Evolutionary conservation across 2,888 invertebrate genomes (phyloP).

Genomic region (Lithophane ornitopus): DNA sequence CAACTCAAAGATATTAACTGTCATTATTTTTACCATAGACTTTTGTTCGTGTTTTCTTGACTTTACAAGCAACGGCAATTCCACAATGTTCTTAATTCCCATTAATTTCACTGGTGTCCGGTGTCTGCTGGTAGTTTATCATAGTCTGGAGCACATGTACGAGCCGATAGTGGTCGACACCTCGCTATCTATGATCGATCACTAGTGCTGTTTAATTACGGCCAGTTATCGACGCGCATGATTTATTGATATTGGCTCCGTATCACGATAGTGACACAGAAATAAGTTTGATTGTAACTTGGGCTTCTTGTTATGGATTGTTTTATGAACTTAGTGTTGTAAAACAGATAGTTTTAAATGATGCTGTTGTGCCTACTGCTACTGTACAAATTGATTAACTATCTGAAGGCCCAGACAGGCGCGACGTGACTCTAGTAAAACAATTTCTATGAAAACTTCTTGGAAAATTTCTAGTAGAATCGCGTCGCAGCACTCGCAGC

Average conservation of each 20-base stretch:
- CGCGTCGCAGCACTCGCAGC: no score
- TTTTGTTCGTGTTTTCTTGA: not conserved
- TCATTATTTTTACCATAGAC: not conserved
- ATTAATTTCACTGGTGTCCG: conserved; percentile 2
- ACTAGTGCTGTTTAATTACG: conserved; percentile 84
- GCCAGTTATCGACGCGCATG: conserved; percentile 81
- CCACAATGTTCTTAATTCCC: not conserved
- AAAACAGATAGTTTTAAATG: conserved; percentile 19
- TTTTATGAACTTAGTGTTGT: conserved; percentile 61
- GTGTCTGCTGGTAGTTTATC: conserved; percentile 56
- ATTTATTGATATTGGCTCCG: conserved; percentile 87
- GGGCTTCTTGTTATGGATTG: conserved; percentile 58
- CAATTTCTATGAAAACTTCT: no score
- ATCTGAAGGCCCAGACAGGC: not conserved
- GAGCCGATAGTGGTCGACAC: conserved; percentile 62
- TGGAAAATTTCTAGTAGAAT: no score
- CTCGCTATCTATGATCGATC: conserved; percentile 83
- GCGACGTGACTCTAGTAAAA: no score
- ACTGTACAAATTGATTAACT: conserved; percentile 27
- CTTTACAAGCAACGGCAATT: not conserved
- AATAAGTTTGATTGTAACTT: conserved; percentile 60
- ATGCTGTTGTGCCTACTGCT: not conserved
- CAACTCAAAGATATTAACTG: not conserved
- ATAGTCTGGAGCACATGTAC: conserved; percentile 60
- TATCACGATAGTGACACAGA: conserved; percentile 76